phyloP scores from a whole-genome alignment of 2,113 vertebrate genomes.

The Perognathus longimembris region DNA sequence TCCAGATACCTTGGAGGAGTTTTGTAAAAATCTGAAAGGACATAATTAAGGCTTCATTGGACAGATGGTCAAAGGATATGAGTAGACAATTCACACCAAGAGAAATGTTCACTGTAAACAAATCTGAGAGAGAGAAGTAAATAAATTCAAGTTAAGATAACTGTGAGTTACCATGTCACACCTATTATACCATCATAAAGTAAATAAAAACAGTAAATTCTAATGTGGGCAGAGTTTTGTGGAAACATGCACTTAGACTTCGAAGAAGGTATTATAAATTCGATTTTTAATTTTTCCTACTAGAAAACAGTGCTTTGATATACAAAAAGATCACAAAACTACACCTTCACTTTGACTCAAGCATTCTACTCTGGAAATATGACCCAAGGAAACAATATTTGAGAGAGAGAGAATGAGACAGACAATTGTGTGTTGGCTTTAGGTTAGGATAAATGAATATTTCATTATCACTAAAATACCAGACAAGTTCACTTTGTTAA shows the following conservation, averaged over 20 bases:
- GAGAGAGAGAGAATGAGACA: not conserved
- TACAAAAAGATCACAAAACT: not conserved
- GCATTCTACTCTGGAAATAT: constrained; percentile 28
- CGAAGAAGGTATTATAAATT: constrained; percentile 1
- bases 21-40: constrained; percentile 41
- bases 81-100: constrained; percentile 34
- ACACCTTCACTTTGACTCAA: not conserved
- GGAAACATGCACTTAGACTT: not conserved
- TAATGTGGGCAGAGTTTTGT: not conserved
- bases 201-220: constrained; percentile 38
- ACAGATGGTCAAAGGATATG: constrained; percentile 36
- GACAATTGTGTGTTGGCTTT: not conserved
- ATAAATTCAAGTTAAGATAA: constrained; percentile 41
- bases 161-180: not conserved
- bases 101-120: constrained; percentile 53
- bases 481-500: constrained; percentile 16
- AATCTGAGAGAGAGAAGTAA: constrained; percentile 16
- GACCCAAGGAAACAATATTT: constrained; percentile 5
- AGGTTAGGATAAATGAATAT: not conserved
- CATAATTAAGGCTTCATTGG: not conserved
- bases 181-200: constrained; percentile 38
- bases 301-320: not conserved
- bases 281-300: not conserved
- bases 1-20: constrained; percentile 26
- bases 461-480: constrained; percentile 21